phyloP scores from a whole-genome alignment of 1,140 invertebrate genomes.

The Cephus cinctus region DNA sequence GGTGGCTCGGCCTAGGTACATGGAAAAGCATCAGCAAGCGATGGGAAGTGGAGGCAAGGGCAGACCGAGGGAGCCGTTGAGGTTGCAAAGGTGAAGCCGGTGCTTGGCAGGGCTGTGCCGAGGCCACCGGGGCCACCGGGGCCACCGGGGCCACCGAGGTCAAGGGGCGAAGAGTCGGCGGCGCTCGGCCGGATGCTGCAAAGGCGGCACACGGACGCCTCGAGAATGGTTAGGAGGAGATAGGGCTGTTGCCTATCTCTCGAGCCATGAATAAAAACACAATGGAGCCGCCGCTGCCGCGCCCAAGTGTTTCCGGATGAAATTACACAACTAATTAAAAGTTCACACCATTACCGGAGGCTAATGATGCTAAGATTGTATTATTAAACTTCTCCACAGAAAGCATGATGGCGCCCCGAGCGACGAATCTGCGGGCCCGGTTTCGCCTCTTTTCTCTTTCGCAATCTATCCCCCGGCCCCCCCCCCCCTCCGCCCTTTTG shows the following conservation, averaged over 20 bases:
- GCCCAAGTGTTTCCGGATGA: conserved; percentile 50
- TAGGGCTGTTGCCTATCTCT: conserved; percentile 26
- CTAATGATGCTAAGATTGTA: conserved; percentile 55
- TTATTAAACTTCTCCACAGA: conserved; percentile 47
- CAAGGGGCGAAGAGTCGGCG: neutral
- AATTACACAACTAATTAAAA: conserved; percentile 56
- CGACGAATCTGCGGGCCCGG: no score
- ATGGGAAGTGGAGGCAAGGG: neutral
- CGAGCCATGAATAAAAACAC: conserved; percentile 50
- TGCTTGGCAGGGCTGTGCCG: neutral
- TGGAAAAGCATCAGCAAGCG: no score
- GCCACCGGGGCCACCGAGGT: no score
- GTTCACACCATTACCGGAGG: conserved; percentile 49
- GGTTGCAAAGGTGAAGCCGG: neutral
- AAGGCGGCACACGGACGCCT: conserved; percentile 5
- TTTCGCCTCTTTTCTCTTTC: neutral
- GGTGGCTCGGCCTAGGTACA: no score
- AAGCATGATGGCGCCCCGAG: no score
- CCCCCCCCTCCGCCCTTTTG: conserved; percentile 2
- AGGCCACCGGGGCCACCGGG: no score
- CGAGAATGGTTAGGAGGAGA: conserved; percentile 18
- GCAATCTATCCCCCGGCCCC: neutral
- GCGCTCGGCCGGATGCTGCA: conserved; percentile 2
- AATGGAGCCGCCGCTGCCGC: conserved; percentile 39
- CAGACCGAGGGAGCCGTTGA: neutral